These are phyloP conservation scores for Bactericera cockerelli DNA, from an alignment of 1,140 invertebrate genomes.

Conservation along the genomic window DNA sequence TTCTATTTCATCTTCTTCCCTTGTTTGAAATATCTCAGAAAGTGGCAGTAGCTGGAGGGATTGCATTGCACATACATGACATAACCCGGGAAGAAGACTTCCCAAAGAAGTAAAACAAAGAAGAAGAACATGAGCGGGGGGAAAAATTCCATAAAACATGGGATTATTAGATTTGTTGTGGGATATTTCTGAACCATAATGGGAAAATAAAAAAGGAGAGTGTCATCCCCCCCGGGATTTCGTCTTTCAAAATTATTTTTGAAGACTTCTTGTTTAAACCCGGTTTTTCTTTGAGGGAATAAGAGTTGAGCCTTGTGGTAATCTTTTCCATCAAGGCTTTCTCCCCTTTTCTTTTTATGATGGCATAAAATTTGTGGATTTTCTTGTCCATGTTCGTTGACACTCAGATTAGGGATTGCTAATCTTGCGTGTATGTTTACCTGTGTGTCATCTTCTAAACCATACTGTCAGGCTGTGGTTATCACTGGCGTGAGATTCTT, in stretches of 20 bases:
- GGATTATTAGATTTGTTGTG: slow-evolving; percentile 9
- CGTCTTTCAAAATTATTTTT: neutral
- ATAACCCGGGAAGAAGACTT: no score
- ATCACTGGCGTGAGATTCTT: no score
- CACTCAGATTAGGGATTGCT: neutral
- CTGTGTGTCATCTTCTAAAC: no score
- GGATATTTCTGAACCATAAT: slow-evolving; percentile 1
- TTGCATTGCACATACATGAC: neutral
- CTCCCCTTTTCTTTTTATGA: neutral
- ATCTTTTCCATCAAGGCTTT: neutral
- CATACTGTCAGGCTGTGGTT: no score
- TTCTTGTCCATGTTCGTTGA: slow-evolving; percentile 3
- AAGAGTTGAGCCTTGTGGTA: neutral
- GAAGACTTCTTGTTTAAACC: no score
- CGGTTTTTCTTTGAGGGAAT: neutral
- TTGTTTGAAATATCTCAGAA: neutral
- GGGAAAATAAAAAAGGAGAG: slow-evolving; percentile 5
- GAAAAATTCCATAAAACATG: neutral
- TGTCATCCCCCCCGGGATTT: slow-evolving; percentile 2
- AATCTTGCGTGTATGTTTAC: no score
- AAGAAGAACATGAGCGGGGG: neutral
- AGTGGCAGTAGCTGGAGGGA: neutral
- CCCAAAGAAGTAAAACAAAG: neutral
- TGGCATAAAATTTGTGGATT: neutral
- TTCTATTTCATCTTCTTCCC: no score